Conservation (phyloP, 2,113 vertebrate species). For the Engraulis encrasicolus region DNA sequence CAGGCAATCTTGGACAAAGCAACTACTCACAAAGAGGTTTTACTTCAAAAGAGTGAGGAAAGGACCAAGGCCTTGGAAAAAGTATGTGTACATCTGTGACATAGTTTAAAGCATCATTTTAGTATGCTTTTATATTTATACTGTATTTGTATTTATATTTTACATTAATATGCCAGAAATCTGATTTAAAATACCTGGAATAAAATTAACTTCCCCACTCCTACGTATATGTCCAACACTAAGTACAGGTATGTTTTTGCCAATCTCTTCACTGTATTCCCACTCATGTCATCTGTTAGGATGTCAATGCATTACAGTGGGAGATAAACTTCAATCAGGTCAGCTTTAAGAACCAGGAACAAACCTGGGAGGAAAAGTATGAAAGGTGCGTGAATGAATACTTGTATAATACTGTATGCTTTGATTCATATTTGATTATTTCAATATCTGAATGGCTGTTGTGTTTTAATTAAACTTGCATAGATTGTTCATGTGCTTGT, state of each 20-base stretch:
- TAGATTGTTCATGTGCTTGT: neutral
- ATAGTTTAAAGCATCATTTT: neutral
- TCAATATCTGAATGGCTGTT: neutral
- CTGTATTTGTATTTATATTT: too few relatives aligned
- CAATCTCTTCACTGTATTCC: slow-evolving; percentile 45
- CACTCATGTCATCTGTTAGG: slow-evolving; percentile 67
- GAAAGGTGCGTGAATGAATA: slow-evolving; percentile 71
- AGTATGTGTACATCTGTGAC: slow-evolving; percentile 65
- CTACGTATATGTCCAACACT: neutral
- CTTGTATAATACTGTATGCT: too few relatives aligned
- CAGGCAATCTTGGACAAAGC: slow-evolving; percentile 75
- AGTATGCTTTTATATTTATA: neutral
- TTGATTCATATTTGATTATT: neutral
- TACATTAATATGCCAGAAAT: neutral
- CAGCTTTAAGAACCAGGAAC: slow-evolving; percentile 86
- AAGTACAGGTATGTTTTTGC: neutral
- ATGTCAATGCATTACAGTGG: slow-evolving; percentile 91
- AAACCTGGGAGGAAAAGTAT: slow-evolving; percentile 84
- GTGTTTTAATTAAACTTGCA: neutral
- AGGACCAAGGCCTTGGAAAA: slow-evolving; percentile 86
- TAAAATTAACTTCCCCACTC: neutral
- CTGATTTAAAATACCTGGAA: too few relatives aligned
- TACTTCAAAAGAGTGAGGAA: slow-evolving; percentile 87
- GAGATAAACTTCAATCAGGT: slow-evolving; percentile 89
- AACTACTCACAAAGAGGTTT: slow-evolving; percentile 85